Base-by-base conservation (phyloP, 2,888 invertebrate species). In the Yponomeuta sedellus region DNA sequence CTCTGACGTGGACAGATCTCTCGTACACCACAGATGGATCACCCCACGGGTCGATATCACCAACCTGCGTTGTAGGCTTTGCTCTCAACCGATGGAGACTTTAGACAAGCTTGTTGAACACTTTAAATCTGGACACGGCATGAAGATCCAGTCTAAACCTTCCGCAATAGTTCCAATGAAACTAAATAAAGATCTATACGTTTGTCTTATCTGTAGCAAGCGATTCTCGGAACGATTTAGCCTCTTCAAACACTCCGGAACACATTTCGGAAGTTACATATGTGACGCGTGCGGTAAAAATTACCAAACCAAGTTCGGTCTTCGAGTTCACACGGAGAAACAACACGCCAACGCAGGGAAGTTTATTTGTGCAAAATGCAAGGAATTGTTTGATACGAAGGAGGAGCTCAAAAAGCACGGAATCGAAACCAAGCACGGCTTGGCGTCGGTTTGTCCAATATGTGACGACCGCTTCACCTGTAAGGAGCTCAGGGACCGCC, bases 201-300 rank as follows among this genome's bases (percentile, higher is more conserved):
- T n/a, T 6, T 67, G 69, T 44, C 16, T 67, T 2, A 56, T 69
- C 28, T 67, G 66, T 64, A 40, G 16, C 11, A 61, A 56, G 28
- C 44, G 56, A 39, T 66, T 64, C 56, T 10, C 40, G 11, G 58
- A 25, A 8, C 57, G 63, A 34, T 12, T 56, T 25, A 8, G 28
- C 6, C 66, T 90, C 5, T 88, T 88, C 62, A 69, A 87, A 20
- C 90, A 90, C 68, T 89, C 89, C 1, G 83, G 88, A 16, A 82
- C 86, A 0, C 90, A 90, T 66, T 90, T 89, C 64, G 67, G 85
- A 4, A 85, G 82, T 59, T 88, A 85, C 70, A 86, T 88, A 0
- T 90, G 90, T 66, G 85, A 89, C 59, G 85, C 84, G 0, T 90
- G 90, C 70, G 90, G 89, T 0, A 84, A 80, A 68, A 86, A 88